Conservation (phyloP, 2,113 vertebrate species). For the Pyrgilauda ruficollis region DNA sequence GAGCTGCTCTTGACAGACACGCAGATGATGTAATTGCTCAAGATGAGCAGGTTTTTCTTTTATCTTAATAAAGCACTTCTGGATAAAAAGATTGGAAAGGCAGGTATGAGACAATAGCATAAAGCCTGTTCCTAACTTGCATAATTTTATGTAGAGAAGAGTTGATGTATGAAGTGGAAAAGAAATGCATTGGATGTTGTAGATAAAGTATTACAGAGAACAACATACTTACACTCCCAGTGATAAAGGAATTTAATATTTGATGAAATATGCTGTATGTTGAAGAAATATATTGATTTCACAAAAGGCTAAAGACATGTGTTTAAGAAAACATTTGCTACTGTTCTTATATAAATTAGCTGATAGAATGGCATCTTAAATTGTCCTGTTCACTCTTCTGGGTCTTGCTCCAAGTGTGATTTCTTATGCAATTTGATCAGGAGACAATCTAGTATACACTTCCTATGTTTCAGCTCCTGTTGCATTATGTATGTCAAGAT, state of each 20-base stretch:
- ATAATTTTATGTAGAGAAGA: conserved; percentile 51
- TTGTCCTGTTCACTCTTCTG: background rate
- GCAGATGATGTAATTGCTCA: conserved; percentile 11
- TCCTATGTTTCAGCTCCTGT: background rate
- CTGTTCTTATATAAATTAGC: background rate
- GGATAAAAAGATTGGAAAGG: conserved; percentile 32
- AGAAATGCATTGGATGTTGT: conserved; percentile 6
- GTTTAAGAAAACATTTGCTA: background rate
- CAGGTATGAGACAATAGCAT: conserved; percentile 29
- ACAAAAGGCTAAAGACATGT: background rate
- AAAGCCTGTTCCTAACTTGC: conserved; percentile 25
- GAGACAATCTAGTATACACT: background rate
- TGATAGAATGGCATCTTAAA: background rate
- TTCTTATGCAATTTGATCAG: background rate
- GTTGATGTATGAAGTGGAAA: conserved; percentile 30
- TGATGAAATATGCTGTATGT: conserved; percentile 14
- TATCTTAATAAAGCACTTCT: conserved; percentile 34
- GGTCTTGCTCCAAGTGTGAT: background rate
- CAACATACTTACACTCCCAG: background rate
- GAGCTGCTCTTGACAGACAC: conserved; percentile 35
- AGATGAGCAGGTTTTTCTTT: conserved; percentile 54
- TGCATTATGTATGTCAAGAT: background rate
- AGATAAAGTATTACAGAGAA: conserved; percentile 38
- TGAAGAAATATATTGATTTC: conserved; percentile 14
- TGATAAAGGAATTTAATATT: background rate